Evolutionary conservation across 2,113 vertebrate genomes (phyloP), one percentile per base, ranked within the genome.

Genomic region (Scytalopus superciliaris): DNA sequence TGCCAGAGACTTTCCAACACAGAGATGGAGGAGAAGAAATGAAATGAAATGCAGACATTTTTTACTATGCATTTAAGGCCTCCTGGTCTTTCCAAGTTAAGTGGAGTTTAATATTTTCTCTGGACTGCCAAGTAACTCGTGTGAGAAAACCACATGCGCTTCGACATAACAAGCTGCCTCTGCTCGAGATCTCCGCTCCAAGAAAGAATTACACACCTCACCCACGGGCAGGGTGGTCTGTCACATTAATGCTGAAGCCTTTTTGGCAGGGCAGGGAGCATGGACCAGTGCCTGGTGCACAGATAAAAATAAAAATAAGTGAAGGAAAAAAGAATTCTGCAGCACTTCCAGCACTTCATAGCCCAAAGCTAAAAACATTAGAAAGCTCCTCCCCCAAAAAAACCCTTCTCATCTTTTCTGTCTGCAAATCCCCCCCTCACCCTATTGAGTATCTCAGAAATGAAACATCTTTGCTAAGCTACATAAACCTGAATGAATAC

Each of bases 131-230:
- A 97, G 94, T 80, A 94, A 96, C 81, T 93, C 22, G 79, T 90
- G 95, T 95, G 89, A 96, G 75, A 97, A 97, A 97, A 95, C 97
- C 97, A 96, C 97, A 97, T 89, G 93, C 94, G 83, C 95, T 96
- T 90, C 8, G 4, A 93, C 95, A 96, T 96, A 95, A 96, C 94
- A 91, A 97, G 94, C 96, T 93, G 92, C 89, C 94, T 96, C 96
- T 93, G 94, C 97, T 96, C 59, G 83, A 92, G 93, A 89, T 96
- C 84, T 95, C 52, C 83, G 55, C 95, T 93, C 88, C 9, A 49
- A 94, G 95, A 87, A 94, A 79, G 90, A 96, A 95, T 96, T 95
- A 57, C 82, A 93, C 97, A 95, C 96, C 97, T 97, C 96, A 87
- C 84, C 94, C 95, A 91, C 76, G 55, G 93, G 90, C 97, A 97